phyloP scores from a whole-genome alignment of 64 coral and sea anemone genomes.

The Acropora yongei region DNA sequence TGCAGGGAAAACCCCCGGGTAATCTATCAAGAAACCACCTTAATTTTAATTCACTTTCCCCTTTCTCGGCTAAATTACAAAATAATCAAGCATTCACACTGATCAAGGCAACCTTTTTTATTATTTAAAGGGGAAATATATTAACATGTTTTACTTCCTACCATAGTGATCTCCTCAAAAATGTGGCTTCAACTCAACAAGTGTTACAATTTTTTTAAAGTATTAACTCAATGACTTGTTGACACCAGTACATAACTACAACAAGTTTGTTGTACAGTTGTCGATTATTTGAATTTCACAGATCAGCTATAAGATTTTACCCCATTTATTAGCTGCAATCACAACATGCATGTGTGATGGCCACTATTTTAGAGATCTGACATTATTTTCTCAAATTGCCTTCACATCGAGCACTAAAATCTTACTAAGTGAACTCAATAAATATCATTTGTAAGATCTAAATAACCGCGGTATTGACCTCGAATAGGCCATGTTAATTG shows the following conservation, averaged over 20 bases:
- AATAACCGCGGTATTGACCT: neutral
- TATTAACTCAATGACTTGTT: too few species aligned
- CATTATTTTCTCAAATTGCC: neutral
- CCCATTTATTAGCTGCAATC: too few species aligned
- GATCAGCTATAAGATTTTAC: too few species aligned
- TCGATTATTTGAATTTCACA: too few species aligned
- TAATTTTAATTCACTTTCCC: neutral
- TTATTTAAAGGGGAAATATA: neutral
- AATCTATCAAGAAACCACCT: too few species aligned
- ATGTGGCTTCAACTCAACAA: neutral
- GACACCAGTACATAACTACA: too few species aligned
- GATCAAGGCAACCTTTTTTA: neutral
- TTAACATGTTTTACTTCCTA: neutral
- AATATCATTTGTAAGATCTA: constrained; percentile 14
- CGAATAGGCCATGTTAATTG: neutral
- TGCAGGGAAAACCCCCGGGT: neutral
- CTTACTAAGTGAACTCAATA: neutral
- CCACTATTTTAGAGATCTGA: neutral
- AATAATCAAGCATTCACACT: neutral
- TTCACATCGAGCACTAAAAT: neutral
- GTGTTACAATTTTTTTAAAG: too few species aligned
- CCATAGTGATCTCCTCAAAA: too few species aligned
- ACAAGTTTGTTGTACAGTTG: too few species aligned
- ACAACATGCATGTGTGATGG: too few species aligned
- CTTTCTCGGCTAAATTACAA: neutral